Base-by-base conservation (phyloP, 2,888 invertebrate species). In the Drosophila bunnanda region DNA sequence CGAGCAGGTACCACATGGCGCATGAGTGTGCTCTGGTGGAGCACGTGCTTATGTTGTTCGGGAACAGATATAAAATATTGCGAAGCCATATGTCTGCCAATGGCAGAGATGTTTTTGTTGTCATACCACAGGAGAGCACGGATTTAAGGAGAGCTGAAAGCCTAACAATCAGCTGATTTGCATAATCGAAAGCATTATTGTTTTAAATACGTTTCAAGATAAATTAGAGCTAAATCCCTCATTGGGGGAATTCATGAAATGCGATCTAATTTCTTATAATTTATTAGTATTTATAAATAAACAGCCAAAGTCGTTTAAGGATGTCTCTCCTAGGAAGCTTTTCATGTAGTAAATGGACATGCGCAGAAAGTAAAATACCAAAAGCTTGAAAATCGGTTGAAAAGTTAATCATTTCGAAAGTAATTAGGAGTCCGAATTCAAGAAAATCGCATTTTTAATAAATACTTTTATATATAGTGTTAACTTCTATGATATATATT, bases 1-100 rank as follows among this genome's bases (percentile, higher is more conserved):
- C 32, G 2, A 6, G 20, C 6, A 20, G 34, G 43, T 12, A 2
- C 43, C 17, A 34, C 43, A 61, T 25, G 61, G 61, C 61, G 61
- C 61, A 61, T 61, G 61, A 60, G 60, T 60, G 61, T 32, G 44
- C 65, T 48, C 65, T 32, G 25, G 9, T 15, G 32, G 36, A 64
- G 64, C 64, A 64, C 64, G 64, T 64, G 64, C 25, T 48, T 39
- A n/a, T 38, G 62, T 64, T 64, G 64, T 38, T 48, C n/a, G 44
- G 22, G 15, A 22, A 12, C 25, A 64, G 22, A 32, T 28, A 48
- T 25, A 39, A 38, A 8, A 38, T 39, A 39, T 48, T 48, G 65
- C 25, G 34, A 32, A 17, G 12, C 38, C 66, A 65, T 50, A 39
- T 64, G 66, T 50, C 48, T 13, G 34, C 25, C 12, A 13, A n/a